Evolutionary conservation across 2,888 invertebrate genomes (phyloP).

Genomic region (Drepanosiphum platanoidis): DNA sequence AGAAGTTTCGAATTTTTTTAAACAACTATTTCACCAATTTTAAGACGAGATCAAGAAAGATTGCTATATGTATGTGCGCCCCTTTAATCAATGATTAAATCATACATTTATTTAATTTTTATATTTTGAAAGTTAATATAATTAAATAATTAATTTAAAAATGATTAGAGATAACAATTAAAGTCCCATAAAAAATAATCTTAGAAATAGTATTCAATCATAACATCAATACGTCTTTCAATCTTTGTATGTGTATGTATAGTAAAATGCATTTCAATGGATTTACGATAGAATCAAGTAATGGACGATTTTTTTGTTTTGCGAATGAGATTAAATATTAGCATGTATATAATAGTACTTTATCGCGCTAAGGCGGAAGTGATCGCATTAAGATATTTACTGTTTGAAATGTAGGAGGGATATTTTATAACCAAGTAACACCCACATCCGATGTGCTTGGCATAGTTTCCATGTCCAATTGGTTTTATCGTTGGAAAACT

Average conservation of each 20-base stretch:
- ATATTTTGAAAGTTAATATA: not conserved
- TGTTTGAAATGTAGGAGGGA: not conserved
- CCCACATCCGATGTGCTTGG: slow-evolving; percentile 47
- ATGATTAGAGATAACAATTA: not conserved
- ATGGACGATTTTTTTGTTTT: not conserved
- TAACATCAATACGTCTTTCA: no score
- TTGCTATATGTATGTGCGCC: no score
- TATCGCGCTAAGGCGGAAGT: slow-evolving; percentile 25
- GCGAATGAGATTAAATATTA: not conserved
- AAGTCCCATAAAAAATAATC: not conserved
- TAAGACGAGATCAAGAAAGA: not conserved
- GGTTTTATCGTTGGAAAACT: slow-evolving; percentile 44
- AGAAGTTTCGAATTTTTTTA: slow-evolving; percentile 23
- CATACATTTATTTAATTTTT: not conserved
- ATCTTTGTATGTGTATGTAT: no score
- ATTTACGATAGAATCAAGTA: not conserved
- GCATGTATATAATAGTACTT: not conserved
- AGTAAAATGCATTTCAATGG: not conserved
- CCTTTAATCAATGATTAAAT: not conserved
- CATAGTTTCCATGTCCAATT: slow-evolving; percentile 51
- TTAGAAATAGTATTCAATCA: not conserved
- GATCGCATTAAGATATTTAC: slow-evolving; percentile 23
- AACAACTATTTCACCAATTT: not conserved
- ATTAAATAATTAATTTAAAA: not conserved
- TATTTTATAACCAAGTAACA: slow-evolving; percentile 36